Evolutionary conservation across 2,113 vertebrate genomes (phyloP).

Genomic region (Irena cyanogastra): DNA sequence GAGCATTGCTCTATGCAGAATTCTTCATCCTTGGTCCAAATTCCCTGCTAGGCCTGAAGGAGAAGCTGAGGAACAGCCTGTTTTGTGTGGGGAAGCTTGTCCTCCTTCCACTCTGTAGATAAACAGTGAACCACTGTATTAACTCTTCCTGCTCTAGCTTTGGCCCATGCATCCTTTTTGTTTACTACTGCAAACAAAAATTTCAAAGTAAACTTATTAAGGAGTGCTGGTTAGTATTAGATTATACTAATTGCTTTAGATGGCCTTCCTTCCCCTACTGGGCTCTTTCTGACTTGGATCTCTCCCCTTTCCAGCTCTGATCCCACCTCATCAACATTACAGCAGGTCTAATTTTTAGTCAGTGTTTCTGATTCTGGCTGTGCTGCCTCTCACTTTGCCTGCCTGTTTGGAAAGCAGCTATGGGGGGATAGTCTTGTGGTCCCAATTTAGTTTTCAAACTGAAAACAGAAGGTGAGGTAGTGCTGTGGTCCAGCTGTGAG

Average conservation of each 20-base stretch:
- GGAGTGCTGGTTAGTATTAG: not conserved
- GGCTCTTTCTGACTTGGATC: not conserved
- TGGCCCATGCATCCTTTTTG: not conserved
- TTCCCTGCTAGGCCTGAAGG: not conserved
- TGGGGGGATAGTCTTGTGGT: not conserved
- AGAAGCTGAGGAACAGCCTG: not conserved
- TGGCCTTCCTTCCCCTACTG: not conserved
- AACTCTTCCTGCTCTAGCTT: not conserved
- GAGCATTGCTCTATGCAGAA: not conserved
- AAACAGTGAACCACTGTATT: not conserved
- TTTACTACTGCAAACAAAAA: not conserved
- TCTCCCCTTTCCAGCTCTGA: not conserved
- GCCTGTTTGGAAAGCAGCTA: slow-evolving; percentile 10
- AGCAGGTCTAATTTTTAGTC: not conserved
- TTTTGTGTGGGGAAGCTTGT: not conserved
- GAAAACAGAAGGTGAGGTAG: slow-evolving; percentile 12
- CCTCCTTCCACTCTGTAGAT: not conserved
- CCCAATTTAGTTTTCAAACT: slow-evolving; percentile 7
- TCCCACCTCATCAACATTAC: not conserved
- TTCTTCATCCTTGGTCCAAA: not conserved
- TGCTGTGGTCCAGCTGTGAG: not conserved
- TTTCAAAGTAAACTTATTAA: not conserved
- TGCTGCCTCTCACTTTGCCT: not conserved
- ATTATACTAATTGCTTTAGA: not conserved
- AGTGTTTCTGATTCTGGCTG: not conserved